Evolutionary conservation across 2,888 invertebrate species (phyloP).

Genomic region (Macaria notata): DNA sequence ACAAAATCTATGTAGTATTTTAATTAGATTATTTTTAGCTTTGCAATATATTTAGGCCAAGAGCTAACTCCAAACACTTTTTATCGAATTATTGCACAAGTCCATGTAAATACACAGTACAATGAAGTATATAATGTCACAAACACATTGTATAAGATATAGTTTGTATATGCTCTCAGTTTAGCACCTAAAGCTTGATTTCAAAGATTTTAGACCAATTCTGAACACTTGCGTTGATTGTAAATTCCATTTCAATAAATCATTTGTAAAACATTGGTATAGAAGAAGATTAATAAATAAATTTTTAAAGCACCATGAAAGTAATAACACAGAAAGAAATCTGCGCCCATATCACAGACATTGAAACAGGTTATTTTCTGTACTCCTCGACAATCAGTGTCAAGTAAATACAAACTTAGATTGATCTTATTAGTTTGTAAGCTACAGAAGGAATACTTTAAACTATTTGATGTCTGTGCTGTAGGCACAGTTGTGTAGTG

Average conservation of each 20-base stretch:
- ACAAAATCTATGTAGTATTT: too few species aligned
- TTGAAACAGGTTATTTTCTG: too few species aligned
- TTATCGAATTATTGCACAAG: conserved; percentile 18
- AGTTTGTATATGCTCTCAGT: conserved; percentile 48
- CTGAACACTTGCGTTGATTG: conserved; percentile 70
- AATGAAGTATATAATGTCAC: conserved; percentile 19
- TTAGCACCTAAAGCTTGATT: conserved; percentile 71
- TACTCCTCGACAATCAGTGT: too few species aligned
- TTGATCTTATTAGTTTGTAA: too few species aligned
- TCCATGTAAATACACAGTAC: conserved; percentile 22
- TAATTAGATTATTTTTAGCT: too few species aligned
- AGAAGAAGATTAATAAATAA: conserved; percentile 9
- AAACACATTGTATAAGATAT: conserved; percentile 32
- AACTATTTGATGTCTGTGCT: too few species aligned
- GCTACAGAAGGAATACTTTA: too few species aligned
- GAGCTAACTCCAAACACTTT: too few species aligned
- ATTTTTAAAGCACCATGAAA: conserved; percentile 33
- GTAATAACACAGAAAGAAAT: conserved; percentile 9
- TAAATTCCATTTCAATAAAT: conserved; percentile 38
- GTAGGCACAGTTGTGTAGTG: not conserved
- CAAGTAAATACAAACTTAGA: too few species aligned
- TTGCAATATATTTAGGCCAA: too few species aligned
- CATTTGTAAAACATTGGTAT: conserved; percentile 21
- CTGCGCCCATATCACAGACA: not conserved
- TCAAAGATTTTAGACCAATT: conserved; percentile 66